Percentiles rank a stretch among this genome's conserved stretches.
Evolutionary conservation across 2,797 vertebrate species (phyloP).

Genomic region (Parambassis ranga): DNA sequence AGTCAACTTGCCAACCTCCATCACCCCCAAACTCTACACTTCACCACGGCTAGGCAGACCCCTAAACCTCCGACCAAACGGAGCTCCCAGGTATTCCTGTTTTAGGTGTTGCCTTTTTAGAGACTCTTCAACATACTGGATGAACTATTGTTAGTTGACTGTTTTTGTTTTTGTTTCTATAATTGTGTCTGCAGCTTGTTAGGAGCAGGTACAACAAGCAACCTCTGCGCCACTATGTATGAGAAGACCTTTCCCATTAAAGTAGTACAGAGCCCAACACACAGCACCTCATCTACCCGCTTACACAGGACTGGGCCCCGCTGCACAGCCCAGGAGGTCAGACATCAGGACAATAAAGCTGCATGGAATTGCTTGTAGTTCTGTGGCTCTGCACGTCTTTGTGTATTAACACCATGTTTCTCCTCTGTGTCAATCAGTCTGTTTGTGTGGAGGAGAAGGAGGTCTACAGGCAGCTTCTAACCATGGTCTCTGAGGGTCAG

Average conservation of each 20-base stretch:
- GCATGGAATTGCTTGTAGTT: not conserved
- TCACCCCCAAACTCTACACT: conserved; percentile 54
- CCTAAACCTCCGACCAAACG: conserved; percentile 66
- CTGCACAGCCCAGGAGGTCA: conserved; percentile 91
- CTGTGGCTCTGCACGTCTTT: not conserved
- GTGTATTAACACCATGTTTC: not conserved
- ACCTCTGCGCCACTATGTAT: conserved; percentile 77
- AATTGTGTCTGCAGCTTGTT: conserved; percentile 36
- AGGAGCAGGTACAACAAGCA: conserved; percentile 43
- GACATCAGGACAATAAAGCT: conserved; percentile 5
- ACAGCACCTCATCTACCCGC: conserved; percentile 79
- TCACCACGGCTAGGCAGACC: conserved; percentile 77
- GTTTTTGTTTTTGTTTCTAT: conserved; percentile 1
- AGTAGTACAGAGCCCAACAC: conserved; percentile 84
- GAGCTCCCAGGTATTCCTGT: conserved; percentile 58
- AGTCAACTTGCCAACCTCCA: conserved; percentile 42
- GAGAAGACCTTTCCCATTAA: conserved; percentile 93
- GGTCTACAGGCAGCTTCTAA: conserved; percentile 91
- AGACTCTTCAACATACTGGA: too few relatives aligned
- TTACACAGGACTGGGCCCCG: conserved; percentile 60
- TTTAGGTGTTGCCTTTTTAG: not conserved
- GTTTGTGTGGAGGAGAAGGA: conserved; percentile 91
- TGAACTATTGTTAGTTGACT: not conserved
- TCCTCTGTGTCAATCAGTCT: conserved; percentile 76
- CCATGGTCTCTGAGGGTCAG: conserved; percentile 90